Conservation (phyloP, 2,113 vertebrate species). For the Cettia cetti region DNA sequence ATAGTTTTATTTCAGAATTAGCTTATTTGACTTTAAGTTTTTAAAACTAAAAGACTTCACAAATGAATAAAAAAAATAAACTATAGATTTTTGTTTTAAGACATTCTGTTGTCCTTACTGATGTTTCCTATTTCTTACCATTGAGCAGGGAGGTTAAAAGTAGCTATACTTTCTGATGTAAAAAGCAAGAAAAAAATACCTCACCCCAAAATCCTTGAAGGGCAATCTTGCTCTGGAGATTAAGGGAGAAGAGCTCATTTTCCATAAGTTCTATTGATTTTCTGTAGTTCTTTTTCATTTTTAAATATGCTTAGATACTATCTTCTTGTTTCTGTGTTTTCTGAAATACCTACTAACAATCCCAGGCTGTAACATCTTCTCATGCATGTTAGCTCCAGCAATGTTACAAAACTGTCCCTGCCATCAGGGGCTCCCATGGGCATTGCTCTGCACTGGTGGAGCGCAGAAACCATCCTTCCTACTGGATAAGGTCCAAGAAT, state of each 20-base stretch:
- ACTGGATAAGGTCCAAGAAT: neutral
- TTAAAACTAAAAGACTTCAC: neutral
- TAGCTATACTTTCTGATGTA: neutral
- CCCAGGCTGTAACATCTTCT: neutral
- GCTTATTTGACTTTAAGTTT: neutral
- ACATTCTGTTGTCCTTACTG: neutral
- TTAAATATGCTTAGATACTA: neutral
- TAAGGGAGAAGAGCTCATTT: neutral
- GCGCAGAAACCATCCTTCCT: neutral
- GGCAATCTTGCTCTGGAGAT: neutral
- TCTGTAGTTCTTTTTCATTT: neutral
- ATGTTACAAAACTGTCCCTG: neutral
- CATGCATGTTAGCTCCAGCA: fast-evolving
- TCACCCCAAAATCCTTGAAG: neutral
- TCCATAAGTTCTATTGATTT: neutral
- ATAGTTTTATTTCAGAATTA: neutral
- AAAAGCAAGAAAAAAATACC: neutral
- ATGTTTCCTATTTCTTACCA: neutral
- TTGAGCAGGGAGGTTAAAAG: neutral
- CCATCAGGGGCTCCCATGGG: fast-evolving
- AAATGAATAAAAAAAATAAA: neutral
- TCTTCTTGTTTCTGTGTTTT: neutral
- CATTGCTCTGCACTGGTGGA: neutral
- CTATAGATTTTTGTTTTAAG: neutral
- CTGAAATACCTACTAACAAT: neutral